Evolutionary conservation across 2,888 invertebrate genomes (phyloP).

Genomic region (Stenchaetothrips biformis): DNA sequence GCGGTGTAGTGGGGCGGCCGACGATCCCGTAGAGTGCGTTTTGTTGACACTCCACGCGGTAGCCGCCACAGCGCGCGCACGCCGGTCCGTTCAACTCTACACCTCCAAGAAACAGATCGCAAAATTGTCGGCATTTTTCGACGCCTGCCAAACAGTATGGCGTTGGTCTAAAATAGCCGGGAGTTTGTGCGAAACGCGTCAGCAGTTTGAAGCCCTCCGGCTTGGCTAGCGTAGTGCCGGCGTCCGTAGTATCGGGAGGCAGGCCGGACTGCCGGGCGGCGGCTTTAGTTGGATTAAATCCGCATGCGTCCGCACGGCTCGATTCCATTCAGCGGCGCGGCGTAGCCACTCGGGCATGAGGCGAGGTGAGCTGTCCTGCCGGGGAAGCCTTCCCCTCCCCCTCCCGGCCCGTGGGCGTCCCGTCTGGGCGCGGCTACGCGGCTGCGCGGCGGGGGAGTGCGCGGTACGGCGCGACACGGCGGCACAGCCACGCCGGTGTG

Average conservation of each 20-base stretch:
- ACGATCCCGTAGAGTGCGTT: too few species aligned
- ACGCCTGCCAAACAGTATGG: too few species aligned
- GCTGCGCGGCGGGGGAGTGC: background rate
- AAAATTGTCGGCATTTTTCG: too few species aligned
- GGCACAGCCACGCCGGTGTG: background rate
- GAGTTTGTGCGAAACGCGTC: too few species aligned
- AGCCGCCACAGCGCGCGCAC: too few species aligned
- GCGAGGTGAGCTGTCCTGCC: background rate
- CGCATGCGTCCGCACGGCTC: background rate
- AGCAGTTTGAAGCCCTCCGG: background rate
- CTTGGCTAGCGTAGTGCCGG: background rate
- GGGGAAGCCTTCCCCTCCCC: background rate
- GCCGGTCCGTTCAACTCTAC: too few species aligned
- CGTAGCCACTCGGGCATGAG: background rate
- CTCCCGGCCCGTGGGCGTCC: background rate
- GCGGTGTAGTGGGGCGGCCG: too few species aligned
- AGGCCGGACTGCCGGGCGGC: background rate
- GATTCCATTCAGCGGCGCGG: background rate
- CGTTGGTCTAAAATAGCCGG: too few species aligned
- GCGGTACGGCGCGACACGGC: background rate
- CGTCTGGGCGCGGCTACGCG: background rate
- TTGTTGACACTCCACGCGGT: too few species aligned
- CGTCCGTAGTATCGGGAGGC: background rate
- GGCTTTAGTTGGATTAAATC: background rate
- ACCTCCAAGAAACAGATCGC: too few species aligned